Base-by-base conservation (phyloP, 2,797 vertebrate genomes). In the Scarus forsteni region DNA sequence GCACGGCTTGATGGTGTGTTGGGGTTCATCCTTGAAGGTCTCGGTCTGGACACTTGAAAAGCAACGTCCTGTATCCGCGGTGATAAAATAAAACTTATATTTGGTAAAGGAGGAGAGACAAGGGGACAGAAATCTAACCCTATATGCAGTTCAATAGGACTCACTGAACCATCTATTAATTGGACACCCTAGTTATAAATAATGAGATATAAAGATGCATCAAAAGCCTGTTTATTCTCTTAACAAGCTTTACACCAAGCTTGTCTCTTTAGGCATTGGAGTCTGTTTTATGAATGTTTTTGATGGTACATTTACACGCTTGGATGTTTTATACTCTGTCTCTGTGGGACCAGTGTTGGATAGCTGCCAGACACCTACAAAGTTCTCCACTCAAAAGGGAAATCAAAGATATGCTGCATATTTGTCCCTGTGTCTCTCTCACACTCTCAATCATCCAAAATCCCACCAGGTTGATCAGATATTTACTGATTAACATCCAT, bases 331-430 rank as follows among this genome's bases (percentile, higher is more conserved):
- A 64, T 34, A 51, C 14, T 49, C 44, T 35, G 56, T 51, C 65
- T 54, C 15, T 58, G 48, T 60, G n/a, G 48, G 67, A 76, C 52
- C 61, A 50, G 5, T 58, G 67, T 27, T 63, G 71, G 59, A 71
- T 53, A 83, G 82, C 88, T 91, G 91, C 91, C 89, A 92, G 89
- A 92, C 92, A 93, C 83, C 89, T 89, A 78, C 66, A 55, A 64
- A 85, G 66, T 65, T 80, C 48, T 64, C 55, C 70, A 36, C 40
- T 62, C 66, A 57, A 66, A 35, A 35, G 42, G 34, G 35, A 27
- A 60, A 67, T 67, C 51, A 39, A 16, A 69, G 14, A 57, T 45
- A 3, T 51, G 35, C 13, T 35, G 14, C 8, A 1, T 16, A 7
- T 59, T 34, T 34, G 40, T 18, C 7, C 51, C 35, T 6, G 57